Evolutionary conservation across 1,140 invertebrate species (phyloP).

Genomic region (Apis mellifera): Amel_HAv3.1 CM009931.2:11042001-11042500

Average conservation of each 20-base stretch:
- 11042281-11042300: slow-evolving; percentile 2
- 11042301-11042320: slow-evolving; percentile 6
- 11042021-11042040: not conserved
- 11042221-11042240: slow-evolving; percentile 23
- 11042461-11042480: not conserved
- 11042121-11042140: too few relatives aligned
- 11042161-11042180: not conserved
- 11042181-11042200: not conserved
- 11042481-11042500: slow-evolving; percentile 51
- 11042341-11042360: not conserved
- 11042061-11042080: not conserved
- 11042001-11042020: not conserved
- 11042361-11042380: not conserved
- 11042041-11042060: not conserved
- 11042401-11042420: not conserved
- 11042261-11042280: slow-evolving; percentile 2
- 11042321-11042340: not conserved
- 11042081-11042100: not conserved
- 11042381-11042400: not conserved
- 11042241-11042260: not conserved
- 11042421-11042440: not conserved
- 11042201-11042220: not conserved
- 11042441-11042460: not conserved
- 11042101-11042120: too few relatives aligned
- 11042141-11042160: not conserved